Conservation (phyloP, 1,140 invertebrate species). For the Cheumatopsyche charites region DNA sequence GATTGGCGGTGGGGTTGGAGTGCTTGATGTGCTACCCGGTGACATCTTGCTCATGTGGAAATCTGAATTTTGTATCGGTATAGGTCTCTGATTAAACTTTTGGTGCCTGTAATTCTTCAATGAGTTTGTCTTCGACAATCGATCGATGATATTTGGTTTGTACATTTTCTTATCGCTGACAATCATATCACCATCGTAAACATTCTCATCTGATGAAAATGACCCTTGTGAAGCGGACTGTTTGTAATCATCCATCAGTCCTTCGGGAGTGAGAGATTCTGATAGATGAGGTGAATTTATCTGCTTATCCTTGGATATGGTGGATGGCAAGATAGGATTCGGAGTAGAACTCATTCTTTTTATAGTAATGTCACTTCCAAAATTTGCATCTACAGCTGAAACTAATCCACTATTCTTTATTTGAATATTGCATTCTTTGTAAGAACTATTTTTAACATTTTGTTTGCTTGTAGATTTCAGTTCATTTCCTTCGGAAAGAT, state of each 20-base stretch:
- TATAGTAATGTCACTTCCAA: slow-evolving; percentile 43
- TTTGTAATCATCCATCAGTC: slow-evolving; percentile 51
- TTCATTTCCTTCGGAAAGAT: slow-evolving; percentile 48
- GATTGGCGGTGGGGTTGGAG: slow-evolving; percentile 40
- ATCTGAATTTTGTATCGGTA: slow-evolving; percentile 33
- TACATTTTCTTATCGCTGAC: slow-evolving; percentile 44
- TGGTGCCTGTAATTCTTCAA: slow-evolving; percentile 61
- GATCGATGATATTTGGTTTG: slow-evolving; percentile 47
- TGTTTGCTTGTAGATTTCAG: slow-evolving; percentile 45
- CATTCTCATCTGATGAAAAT: slow-evolving; percentile 38
- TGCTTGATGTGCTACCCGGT: slow-evolving; percentile 38
- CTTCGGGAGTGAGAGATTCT: slow-evolving; percentile 57
- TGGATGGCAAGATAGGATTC: background rate
- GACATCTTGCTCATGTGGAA: slow-evolving; percentile 32
- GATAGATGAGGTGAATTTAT: slow-evolving; percentile 53
- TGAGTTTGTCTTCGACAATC: slow-evolving; percentile 56
- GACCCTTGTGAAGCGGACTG: slow-evolving; percentile 23
- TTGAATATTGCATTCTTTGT: slow-evolving; percentile 43
- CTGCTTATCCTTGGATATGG: slow-evolving; percentile 1
- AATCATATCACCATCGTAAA: slow-evolving; percentile 34
- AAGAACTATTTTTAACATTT: slow-evolving; percentile 36
- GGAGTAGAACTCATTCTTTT: slow-evolving; percentile 31
- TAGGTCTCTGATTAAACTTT: slow-evolving; percentile 48
- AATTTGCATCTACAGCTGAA: slow-evolving; percentile 22
- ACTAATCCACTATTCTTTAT: slow-evolving; percentile 37